Conservation (phyloP, 2,113 vertebrate genomes). For the Aphyosemion australe region DNA sequence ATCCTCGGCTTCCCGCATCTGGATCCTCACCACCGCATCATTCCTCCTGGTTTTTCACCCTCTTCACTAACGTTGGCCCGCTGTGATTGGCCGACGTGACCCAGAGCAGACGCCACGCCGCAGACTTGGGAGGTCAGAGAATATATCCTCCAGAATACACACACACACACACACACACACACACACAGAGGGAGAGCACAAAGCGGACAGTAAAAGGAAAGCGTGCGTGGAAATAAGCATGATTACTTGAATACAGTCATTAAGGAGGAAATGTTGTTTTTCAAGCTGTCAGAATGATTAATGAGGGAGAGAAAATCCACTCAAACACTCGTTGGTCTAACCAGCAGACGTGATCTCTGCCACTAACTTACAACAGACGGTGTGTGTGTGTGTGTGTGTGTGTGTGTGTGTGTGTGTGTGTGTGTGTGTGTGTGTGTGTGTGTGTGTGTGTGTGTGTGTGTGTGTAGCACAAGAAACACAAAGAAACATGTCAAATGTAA, state of each 20-base stretch:
- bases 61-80: slow-evolving; percentile 37
- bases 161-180: slow-evolving; percentile 54
- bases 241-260: slow-evolving; percentile 99
- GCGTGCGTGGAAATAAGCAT: slow-evolving; percentile 80
- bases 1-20: slow-evolving; percentile 51
- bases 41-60: slow-evolving; percentile 62
- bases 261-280: slow-evolving; percentile 99
- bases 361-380: slow-evolving; percentile 89
- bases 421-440: too few relatives aligned
- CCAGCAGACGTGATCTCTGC: slow-evolving; percentile 91
- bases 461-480: too few relatives aligned
- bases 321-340: slow-evolving; percentile 98
- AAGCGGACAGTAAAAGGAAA: slow-evolving; percentile 13
- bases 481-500: too few relatives aligned
- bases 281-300: slow-evolving; percentile 99
- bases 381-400: slow-evolving; percentile 33
- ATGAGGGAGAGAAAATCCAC: slow-evolving; percentile 93
- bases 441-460: too few relatives aligned
- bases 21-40: slow-evolving; percentile 60
- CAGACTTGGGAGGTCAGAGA: slow-evolving; percentile 64
- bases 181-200: neutral
- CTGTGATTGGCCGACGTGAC: slow-evolving; percentile 64
- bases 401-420: too few relatives aligned
- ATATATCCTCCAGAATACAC: slow-evolving; percentile 57
- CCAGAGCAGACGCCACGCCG: slow-evolving; percentile 58